Base-by-base conservation (phyloP, 2,888 invertebrate genomes). In the Cynaeus angustus region DNA sequence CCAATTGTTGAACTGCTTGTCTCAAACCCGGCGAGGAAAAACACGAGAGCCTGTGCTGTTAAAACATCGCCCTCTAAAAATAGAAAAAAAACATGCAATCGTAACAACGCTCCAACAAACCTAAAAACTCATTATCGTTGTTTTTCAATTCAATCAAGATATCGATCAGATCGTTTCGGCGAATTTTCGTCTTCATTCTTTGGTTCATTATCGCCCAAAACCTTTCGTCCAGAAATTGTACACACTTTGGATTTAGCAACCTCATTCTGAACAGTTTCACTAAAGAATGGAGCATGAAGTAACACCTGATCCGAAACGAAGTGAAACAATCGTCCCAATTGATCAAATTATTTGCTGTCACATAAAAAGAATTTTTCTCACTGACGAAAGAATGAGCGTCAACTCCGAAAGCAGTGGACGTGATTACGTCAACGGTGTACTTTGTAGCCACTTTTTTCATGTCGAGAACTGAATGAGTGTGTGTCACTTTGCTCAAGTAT, bases 21-120 rank as follows among this genome's bases (percentile, higher is more conserved):
- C 71, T 87, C 87, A 72, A 84, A 86, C 0, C 87, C 87, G 14
- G 87, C 88, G 0, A 84, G 53, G 71, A 86, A 86, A 73, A 88
- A 86, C 0, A 86, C 81, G 0, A 86, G 73, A 0, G 84, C 80
- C 58, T 87, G 85, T 0, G 86, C 80, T 0, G 80, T 68, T 30
- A 86, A 72, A 67, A 70, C 71, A 0, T 80, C 73, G 1, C 77
- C 78, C 10, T 83, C 74, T 73, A 26, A 33, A 73, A 73, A 5
- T 28, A 5, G 5, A 28, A 50, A 28, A 33, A 1, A 33, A 64
- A 5, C 4, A 5, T 5, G 7, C 7, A 7, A 28, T 7, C 8
- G n/a, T 13, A 48, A 10, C 30, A 9, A 4, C 8, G 14, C 37
- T 45, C 14, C 6, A 10, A 45, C 45, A 1, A 7, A 59, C 59